Evolutionary conservation across 2,888 invertebrate species (phyloP), one percentile per base, ranked within the genome.

Genomic region (Ophion slaviceki): DNA sequence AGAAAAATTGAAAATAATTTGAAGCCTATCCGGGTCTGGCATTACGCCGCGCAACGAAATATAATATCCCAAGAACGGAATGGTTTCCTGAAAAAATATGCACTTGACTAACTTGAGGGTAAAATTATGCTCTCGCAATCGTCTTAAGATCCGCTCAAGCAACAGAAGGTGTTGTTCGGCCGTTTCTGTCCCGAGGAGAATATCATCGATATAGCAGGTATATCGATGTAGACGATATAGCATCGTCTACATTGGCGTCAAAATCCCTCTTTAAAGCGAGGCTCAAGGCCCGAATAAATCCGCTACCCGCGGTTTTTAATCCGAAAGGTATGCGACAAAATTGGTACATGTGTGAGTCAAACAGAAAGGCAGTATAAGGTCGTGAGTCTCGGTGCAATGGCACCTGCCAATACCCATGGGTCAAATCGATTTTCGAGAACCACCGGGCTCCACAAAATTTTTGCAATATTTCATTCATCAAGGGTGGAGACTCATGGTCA

Each of bases 251-350:
- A 20, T 64, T 71, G 47, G 91, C 86, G 5, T 78, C n/a, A 32
- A 59, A 72, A 45, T 89, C 87, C n/a, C 89, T 85, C 1, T 90
- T 91, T 4, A 93, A 72, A 7, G 88, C 82, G 11, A 86, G 17
- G 24, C 87, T 86, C n/a, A 91, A 62, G 2, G 88, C 86, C 6
- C 88, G 47, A 17, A 90, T 87, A 62, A 91, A 91, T 0, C 88
- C 89, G 14, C 86, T 88, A 3, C 90, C 89, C 5, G 89, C 89
- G 0, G 89, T 90, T 79, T 90, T 90, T 2, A 92, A 57, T 2
- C 90, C 91, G 72, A 91, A 92, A 0, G 91, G 91, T 7, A 92
- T 84, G 0, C 88, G 80, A 40, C 68, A 77, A 86, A 90, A 76
- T 74, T 88, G 86, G 82, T 90, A 83, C 64, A 89, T 79, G 72